Evolutionary conservation across 2,888 invertebrate species (phyloP), one percentile per base, ranked within the genome.

Genomic region (Actias luna): DNA sequence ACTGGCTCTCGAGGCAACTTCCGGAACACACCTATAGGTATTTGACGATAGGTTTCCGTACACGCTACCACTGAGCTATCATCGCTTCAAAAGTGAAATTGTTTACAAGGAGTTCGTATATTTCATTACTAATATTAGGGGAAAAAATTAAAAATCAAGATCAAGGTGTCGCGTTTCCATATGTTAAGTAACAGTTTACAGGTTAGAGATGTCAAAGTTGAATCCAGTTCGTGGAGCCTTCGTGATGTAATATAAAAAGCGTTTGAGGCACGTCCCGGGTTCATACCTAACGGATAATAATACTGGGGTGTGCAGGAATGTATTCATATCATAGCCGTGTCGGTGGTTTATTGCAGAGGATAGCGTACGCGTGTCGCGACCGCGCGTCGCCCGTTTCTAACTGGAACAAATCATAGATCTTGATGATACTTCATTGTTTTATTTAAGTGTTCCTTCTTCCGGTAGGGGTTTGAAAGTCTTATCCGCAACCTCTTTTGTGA

Each of bases 261-360:
- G 29, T 5, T 29, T 5, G 29, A 29, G 55, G 5, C 55, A 27
- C 29, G 52, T 52, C 52, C 14, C 14, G 14, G n/a, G 25, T 27
- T 27, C 52, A 55, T 62, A 58, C 42, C 42, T 62, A 58, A 31
- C 36, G 18, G 33, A 58, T 39, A 25, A 59, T 62, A 62, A 58
- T 29, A 2, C 31, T 12, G 42, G 31, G 35, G 67, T 73, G 67
- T 65, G 65, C 69, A 69, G 73, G 73, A 73, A 73, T 72, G 71
- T 69, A 69, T 70, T 64, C 67, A 64, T 70, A 69, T 71, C 69
- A 70, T 71, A 71, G 64, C 69, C 67, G 66, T 62, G 69, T 64
- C 65, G 65, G 67, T 66, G 65, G 65, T 74, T 74, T 74, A 74
- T 74, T 68, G 69, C 69, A 42, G 61, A 65, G 67, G 67, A 68